These are phyloP conservation scores for Calcarius ornatus DNA, from an alignment of 2,113 vertebrate species.

Conservation along the genomic window DNA sequence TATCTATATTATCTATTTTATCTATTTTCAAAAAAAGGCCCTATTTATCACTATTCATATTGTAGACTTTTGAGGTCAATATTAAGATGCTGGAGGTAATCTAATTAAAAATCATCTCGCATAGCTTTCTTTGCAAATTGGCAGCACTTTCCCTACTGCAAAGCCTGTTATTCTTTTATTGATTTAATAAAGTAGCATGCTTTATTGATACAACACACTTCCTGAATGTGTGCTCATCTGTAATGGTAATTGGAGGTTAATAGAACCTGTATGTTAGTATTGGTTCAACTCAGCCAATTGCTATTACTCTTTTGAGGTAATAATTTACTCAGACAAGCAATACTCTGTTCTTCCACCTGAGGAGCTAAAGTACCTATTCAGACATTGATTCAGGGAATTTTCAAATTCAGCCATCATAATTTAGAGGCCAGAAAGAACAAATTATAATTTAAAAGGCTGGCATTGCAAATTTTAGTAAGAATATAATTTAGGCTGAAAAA, in stretches of 20 bases:
- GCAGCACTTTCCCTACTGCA: neutral
- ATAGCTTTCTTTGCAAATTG: neutral
- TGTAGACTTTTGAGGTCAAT: neutral
- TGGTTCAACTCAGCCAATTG: neutral
- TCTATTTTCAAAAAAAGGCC: neutral
- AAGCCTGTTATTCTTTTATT: neutral
- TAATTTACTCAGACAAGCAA: neutral
- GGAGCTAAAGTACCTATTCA: neutral
- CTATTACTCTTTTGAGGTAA: neutral
- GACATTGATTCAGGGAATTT: neutral
- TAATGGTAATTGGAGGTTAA: slow-evolving; percentile 34
- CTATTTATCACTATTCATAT: neutral
- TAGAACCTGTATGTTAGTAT: neutral
- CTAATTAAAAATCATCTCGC: neutral
- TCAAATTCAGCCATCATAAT: rapidly evolving
- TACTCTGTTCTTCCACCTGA: neutral
- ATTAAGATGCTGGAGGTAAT: neutral
- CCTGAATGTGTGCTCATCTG: neutral
- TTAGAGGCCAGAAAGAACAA: neutral
- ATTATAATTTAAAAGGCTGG: neutral
- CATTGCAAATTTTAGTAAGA: neutral
- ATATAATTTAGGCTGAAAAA: neutral
- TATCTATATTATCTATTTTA: neutral
- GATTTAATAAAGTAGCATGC: neutral
- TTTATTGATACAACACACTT: slow-evolving; percentile 16